A percentile compares a stretch with the other conserved stretches of the same genome.
These are phyloP conservation scores for Agapornis roseicollis DNA, from an alignment of 2,113 vertebrate species.

Conservation along the genomic window DNA sequence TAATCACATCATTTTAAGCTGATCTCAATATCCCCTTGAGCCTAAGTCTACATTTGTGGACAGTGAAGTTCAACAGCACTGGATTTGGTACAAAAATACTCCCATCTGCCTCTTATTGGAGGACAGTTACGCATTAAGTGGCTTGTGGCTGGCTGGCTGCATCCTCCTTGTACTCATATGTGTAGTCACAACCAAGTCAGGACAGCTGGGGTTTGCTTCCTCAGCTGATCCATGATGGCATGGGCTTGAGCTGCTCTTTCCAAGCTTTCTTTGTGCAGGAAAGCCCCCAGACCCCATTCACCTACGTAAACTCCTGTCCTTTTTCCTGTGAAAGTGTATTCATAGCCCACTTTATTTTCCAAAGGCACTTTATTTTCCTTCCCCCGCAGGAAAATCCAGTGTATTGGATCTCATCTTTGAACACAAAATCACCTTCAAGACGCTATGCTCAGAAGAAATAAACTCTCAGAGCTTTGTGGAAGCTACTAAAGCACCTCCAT, in stretches of 20 bases:
- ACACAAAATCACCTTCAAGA: background rate
- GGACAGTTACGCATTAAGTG: background rate
- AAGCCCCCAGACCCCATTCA: background rate
- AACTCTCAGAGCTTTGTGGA: background rate
- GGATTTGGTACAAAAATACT: background rate
- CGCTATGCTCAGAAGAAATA: background rate
- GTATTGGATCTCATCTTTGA: background rate
- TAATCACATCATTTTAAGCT: background rate
- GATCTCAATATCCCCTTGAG: background rate
- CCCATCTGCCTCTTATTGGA: background rate
- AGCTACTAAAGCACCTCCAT: background rate
- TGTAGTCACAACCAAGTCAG: background rate
- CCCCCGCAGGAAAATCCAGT: background rate
- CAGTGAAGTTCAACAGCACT: background rate
- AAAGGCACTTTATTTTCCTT: background rate
- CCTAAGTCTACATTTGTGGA: background rate
- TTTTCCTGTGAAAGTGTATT: background rate
- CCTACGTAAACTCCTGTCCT: background rate
- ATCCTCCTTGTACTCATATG: accelerated
- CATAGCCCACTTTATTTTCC: background rate
- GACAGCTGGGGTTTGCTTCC: background rate
- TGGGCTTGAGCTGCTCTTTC: background rate
- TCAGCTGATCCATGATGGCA: background rate
- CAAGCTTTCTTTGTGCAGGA: background rate
- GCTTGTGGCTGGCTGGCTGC: background rate